Conservation (phyloP, 2,113 vertebrate genomes). For the Campylorhamphus procurvoides region DNA sequence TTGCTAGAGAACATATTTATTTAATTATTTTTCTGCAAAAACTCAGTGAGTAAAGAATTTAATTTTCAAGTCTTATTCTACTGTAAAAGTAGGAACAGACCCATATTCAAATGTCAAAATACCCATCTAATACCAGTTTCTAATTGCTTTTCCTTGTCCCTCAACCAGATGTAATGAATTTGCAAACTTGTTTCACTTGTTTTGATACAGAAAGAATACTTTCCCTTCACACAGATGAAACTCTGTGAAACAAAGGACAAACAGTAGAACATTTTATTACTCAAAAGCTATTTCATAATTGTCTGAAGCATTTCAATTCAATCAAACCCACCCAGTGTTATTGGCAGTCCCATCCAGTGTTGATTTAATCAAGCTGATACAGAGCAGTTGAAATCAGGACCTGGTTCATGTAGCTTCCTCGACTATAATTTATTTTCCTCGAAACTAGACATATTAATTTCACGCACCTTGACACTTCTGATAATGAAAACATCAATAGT, state of each 20-base stretch:
- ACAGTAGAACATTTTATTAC: background rate
- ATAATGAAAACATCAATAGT: conserved; percentile 54
- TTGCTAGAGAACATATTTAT: background rate
- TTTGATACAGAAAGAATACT: background rate
- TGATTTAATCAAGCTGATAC: conserved; percentile 70
- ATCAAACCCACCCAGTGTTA: conserved; percentile 44
- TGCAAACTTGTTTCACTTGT: background rate
- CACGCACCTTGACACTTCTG: conserved; percentile 25
- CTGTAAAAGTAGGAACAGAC: background rate
- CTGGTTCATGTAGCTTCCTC: conserved; percentile 1
- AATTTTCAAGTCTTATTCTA: background rate
- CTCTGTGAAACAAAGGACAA: background rate
- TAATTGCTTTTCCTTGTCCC: background rate
- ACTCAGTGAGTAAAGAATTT: background rate
- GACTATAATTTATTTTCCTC: conserved; percentile 59
- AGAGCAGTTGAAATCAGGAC: conserved; percentile 12
- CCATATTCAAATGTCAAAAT: background rate
- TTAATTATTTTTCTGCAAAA: background rate
- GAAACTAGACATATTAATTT: conserved; percentile 35
- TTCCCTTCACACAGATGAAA: background rate
- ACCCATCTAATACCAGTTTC: background rate
- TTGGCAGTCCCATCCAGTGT: background rate
- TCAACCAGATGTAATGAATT: background rate
- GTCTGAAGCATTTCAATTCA: conserved; percentile 3
- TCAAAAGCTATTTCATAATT: background rate